Evolutionary conservation across 2,113 vertebrate species (phyloP).

Genomic region (Dasyprocta punctata): DNA sequence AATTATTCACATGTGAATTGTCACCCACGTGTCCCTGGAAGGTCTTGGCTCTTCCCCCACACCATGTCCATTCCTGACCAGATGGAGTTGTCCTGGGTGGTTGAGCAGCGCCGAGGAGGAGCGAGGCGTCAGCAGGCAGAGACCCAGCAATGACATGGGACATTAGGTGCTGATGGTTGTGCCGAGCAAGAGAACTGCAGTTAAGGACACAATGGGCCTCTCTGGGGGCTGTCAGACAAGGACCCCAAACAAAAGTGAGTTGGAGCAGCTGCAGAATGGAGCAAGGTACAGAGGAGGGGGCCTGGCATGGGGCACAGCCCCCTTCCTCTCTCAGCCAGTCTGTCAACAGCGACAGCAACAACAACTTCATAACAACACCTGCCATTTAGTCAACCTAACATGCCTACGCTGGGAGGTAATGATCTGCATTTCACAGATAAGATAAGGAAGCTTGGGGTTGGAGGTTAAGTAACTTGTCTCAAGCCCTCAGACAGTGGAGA

Average conservation of each 20-base stretch:
- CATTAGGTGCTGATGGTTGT: slow-evolving; percentile 81
- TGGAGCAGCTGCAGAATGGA: background rate
- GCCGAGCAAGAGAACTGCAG: slow-evolving; percentile 78
- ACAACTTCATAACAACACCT: background rate
- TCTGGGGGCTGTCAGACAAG: slow-evolving; percentile 65
- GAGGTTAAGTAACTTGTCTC: background rate
- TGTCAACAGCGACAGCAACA: background rate
- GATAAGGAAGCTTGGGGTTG: background rate
- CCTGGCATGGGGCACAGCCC: background rate
- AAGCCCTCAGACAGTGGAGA: background rate
- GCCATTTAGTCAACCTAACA: background rate
- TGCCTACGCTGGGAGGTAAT: fast-evolving
- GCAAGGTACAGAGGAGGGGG: background rate
- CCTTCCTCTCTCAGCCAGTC: background rate
- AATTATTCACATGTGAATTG: background rate
- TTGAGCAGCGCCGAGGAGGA: slow-evolving; percentile 40
- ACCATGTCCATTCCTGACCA: background rate
- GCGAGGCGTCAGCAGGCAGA: slow-evolving; percentile 43
- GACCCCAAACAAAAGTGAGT: slow-evolving; percentile 61
- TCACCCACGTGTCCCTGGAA: background rate
- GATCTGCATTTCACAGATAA: background rate
- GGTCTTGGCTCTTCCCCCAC: background rate
- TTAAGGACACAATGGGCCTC: slow-evolving; percentile 68
- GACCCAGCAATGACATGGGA: slow-evolving; percentile 81
- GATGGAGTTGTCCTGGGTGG: slow-evolving; percentile 43